phyloP scores from a whole-genome alignment of 2,888 invertebrate genomes.

The Ochropleura leucogaster region DNA sequence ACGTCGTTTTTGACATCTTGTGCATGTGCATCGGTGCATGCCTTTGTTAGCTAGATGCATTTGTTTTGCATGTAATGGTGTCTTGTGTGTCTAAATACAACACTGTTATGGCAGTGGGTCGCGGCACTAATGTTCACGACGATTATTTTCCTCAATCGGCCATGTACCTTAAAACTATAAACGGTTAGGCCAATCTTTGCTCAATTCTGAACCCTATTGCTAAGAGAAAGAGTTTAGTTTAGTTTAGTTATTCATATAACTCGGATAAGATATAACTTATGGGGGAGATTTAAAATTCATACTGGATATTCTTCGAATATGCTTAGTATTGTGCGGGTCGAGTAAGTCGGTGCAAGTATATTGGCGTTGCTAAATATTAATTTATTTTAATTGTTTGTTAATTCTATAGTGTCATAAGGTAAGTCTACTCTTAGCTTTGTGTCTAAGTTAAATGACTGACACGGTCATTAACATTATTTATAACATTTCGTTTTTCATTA shows the following conservation, averaged over 20 bases:
- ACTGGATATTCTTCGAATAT: constrained; percentile 28
- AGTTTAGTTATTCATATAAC: constrained; percentile 10
- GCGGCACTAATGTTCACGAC: constrained; percentile 40
- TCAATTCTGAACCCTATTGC: constrained; percentile 5
- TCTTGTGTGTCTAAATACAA: constrained; percentile 12
- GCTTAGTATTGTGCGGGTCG: constrained; percentile 42
- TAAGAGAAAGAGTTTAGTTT: background rate
- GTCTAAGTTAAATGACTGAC: too few relatives aligned
- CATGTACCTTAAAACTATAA: constrained; percentile 28
- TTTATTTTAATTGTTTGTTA: background rate
- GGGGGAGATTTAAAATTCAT: constrained; percentile 43
- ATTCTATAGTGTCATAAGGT: constrained; percentile 21
- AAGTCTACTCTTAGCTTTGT: background rate
- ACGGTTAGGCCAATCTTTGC: constrained; percentile 21
- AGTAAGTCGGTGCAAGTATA: constrained; percentile 36
- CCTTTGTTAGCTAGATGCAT: background rate
- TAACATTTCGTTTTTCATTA: too few relatives aligned
- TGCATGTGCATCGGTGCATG: too few relatives aligned
- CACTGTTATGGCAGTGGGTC: constrained; percentile 32
- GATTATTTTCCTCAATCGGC: constrained; percentile 42
- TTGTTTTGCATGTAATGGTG: background rate
- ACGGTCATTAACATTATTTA: too few relatives aligned
- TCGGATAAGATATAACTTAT: background rate
- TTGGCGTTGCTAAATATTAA: constrained; percentile 6
- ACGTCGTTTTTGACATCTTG: too few relatives aligned